These are phyloP conservation scores for Trinectes maculatus DNA, from an alignment of 2,113 vertebrate genomes.

Conservation along the genomic window DNA sequence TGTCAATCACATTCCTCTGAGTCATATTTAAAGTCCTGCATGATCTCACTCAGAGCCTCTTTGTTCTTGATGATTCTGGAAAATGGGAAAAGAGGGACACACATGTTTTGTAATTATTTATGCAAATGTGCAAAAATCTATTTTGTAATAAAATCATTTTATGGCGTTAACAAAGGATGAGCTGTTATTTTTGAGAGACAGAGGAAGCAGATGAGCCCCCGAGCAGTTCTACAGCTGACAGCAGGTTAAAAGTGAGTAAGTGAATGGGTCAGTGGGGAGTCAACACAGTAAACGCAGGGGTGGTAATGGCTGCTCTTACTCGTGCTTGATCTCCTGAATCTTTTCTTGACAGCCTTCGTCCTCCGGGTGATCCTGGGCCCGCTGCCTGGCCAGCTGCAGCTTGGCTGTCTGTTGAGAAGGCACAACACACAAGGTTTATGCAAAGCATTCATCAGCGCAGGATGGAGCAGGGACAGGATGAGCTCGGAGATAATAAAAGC, in stretches of 20 bases:
- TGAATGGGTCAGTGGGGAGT: constrained; percentile 28
- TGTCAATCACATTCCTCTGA: constrained; percentile 91
- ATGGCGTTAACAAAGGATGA: not conserved
- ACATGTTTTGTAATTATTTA: not conserved
- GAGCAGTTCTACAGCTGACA: constrained; percentile 2
- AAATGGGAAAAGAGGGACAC: constrained; percentile 1
- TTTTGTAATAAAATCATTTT: not conserved
- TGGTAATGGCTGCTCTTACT: constrained; percentile 77
- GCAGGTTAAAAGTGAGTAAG: constrained; percentile 17
- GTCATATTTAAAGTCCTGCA: constrained; percentile 98
- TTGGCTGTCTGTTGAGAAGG: constrained; percentile 84
- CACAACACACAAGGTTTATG: constrained; percentile 65
- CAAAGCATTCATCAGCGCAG: constrained; percentile 51
- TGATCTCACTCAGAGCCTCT: constrained; percentile 92
- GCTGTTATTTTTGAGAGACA: not conserved
- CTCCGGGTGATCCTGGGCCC: constrained; percentile 85
- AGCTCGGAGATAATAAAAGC: constrained; percentile 40
- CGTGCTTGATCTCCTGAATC: constrained; percentile 86
- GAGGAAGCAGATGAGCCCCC: not conserved
- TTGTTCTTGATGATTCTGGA: constrained; percentile 95
- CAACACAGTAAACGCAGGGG: constrained; percentile 11
- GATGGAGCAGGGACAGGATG: constrained; percentile 30
- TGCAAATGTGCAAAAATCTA: not conserved
- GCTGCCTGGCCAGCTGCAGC: constrained; percentile 89
- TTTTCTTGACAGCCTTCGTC: constrained; percentile 82